These are phyloP conservation scores for Dicrurus megarhynchus DNA, from an alignment of 2,113 vertebrate species.

Conservation along the genomic window DNA sequence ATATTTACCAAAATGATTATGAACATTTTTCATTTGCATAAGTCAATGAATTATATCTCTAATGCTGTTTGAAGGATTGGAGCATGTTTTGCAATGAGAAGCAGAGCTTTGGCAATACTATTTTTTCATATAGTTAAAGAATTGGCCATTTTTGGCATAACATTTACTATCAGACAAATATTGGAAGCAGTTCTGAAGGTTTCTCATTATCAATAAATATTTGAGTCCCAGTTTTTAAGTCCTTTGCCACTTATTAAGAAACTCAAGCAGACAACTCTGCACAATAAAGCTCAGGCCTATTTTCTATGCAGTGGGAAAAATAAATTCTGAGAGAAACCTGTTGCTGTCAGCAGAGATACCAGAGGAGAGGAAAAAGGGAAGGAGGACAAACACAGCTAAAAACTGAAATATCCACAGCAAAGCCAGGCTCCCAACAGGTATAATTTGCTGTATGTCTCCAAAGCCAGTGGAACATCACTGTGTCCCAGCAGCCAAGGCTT, in stretches of 20 bases:
- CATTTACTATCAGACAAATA: not conserved
- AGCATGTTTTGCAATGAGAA: not conserved
- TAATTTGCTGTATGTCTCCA: not conserved
- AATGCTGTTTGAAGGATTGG: not conserved
- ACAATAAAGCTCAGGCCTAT: not conserved
- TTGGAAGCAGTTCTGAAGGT: not conserved
- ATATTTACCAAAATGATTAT: conserved; percentile 36
- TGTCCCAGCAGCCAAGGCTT: not conserved
- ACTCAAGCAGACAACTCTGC: not conserved
- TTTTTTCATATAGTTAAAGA: not conserved
- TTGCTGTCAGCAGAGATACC: not conserved
- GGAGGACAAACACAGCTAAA: not conserved
- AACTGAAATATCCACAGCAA: not conserved
- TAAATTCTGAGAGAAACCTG: not conserved
- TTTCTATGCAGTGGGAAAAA: not conserved
- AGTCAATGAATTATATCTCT: conserved; percentile 16
- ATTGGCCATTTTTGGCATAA: not conserved
- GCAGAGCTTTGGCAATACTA: not conserved
- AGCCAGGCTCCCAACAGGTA: not conserved
- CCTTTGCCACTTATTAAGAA: not conserved
- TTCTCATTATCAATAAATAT: not conserved
- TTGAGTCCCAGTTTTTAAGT: not conserved
- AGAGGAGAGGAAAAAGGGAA: not conserved
- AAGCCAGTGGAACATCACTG: not conserved
- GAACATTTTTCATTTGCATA: conserved; percentile 22